Percentiles rank a stretch among this genome's conserved stretches.
phyloP scores from a whole-genome alignment of 2,888 invertebrate genomes.

The Agonopterix arenella region DNA sequence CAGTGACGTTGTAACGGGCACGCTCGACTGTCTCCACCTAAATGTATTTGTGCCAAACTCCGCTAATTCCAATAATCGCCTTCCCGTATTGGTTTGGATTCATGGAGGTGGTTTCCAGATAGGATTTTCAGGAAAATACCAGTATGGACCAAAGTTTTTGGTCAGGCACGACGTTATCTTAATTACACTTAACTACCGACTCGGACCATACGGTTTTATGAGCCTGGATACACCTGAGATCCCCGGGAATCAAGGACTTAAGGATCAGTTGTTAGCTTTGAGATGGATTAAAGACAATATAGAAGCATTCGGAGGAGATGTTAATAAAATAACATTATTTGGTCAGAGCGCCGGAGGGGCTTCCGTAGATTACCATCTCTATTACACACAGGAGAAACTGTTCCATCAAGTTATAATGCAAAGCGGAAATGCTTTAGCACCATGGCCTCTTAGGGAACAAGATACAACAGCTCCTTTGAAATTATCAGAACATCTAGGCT shows the following conservation, averaged over 20 bases:
- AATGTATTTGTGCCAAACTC: neutral
- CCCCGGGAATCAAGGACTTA: slow-evolving; percentile 6
- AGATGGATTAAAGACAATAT: slow-evolving; percentile 16
- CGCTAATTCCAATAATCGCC: neutral
- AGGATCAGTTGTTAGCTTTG: slow-evolving; percentile 14
- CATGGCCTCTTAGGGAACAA: slow-evolving; percentile 1
- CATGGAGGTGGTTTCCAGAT: neutral
- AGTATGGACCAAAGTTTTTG: neutral
- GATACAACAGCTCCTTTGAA: slow-evolving; percentile 2
- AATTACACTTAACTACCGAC: neutral
- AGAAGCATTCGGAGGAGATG: slow-evolving; percentile 12
- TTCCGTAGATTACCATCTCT: slow-evolving; percentile 14
- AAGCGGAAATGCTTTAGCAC: slow-evolving; percentile 9
- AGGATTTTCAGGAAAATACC: neutral
- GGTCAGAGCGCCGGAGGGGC: slow-evolving; percentile 14
- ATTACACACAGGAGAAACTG: slow-evolving; percentile 7
- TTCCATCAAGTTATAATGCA: slow-evolving; percentile 10
- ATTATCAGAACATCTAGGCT: slow-evolving; percentile 7
- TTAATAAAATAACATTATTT: slow-evolving; percentile 7
- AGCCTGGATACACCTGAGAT: neutral
- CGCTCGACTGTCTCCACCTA: neutral
- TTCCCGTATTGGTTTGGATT: neutral
- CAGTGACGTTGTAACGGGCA: neutral
- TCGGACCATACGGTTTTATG: neutral
- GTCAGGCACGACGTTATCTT: neutral